phyloP scores from a whole-genome alignment of 1,140 invertebrate genomes.

The Aphaenogaster ashmeadi region DNA sequence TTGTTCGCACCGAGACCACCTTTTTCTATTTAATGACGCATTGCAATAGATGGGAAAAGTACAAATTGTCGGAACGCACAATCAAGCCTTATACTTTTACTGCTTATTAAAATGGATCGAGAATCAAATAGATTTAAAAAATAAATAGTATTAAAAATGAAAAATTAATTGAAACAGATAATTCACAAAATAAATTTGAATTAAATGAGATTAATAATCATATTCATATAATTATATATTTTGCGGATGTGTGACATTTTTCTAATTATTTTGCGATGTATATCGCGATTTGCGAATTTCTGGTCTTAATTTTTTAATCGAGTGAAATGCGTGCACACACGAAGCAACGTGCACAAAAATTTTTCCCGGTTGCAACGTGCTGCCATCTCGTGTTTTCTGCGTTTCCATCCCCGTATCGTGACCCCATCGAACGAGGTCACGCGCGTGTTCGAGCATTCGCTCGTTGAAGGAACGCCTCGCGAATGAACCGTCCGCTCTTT shows the following conservation, averaged over 20 bases:
- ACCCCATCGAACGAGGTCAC: constrained; percentile 72
- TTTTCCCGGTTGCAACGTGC: constrained; percentile 63
- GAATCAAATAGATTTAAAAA: background rate
- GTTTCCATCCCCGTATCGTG: constrained; percentile 57
- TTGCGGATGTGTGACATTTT: background rate
- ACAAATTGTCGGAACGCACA: background rate
- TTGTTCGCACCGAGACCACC: background rate
- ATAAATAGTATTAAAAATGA: background rate
- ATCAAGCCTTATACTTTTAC: background rate
- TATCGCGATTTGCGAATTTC: background rate
- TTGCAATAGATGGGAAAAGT: background rate
- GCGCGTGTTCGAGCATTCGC: constrained; percentile 57
- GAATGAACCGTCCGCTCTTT: constrained; percentile 7
- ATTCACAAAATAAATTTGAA: background rate
- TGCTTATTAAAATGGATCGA: background rate
- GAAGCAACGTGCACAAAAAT: constrained; percentile 19
- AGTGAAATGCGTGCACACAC: background rate
- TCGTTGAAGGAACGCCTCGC: constrained; percentile 20
- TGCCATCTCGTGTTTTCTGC: constrained; percentile 71
- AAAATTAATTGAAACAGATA: background rate
- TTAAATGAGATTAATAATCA: background rate
- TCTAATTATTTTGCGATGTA: background rate
- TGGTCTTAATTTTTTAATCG: background rate
- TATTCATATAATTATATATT: background rate
- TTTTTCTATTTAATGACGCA: background rate